Conservation (phyloP, 2,797 vertebrate species). For the Phataginus tetradactyla region DNA sequence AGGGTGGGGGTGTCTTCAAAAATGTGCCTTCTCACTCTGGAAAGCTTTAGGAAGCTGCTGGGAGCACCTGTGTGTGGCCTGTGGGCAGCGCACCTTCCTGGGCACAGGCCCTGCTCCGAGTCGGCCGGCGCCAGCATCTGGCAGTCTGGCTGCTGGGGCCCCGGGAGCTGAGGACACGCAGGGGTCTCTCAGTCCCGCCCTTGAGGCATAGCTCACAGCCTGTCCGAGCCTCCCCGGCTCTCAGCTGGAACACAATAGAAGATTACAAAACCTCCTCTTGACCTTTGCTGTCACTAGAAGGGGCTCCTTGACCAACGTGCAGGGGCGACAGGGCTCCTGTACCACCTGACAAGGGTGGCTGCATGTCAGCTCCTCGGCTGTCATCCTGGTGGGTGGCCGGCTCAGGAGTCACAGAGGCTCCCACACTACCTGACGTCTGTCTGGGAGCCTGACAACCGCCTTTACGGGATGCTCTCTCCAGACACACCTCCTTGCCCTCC, state of each 20-base stretch:
- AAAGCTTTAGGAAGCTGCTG: background rate
- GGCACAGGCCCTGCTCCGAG: accelerated
- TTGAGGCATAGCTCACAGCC: accelerated
- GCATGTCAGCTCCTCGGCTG: accelerated
- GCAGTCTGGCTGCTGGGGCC: accelerated
- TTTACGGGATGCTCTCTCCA: background rate
- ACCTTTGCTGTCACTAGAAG: background rate
- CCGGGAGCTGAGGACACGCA: too few relatives aligned
- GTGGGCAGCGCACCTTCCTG: accelerated
- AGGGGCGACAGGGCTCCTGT: background rate
- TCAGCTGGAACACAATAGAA: background rate
- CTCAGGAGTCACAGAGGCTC: background rate
- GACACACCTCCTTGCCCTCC: background rate
- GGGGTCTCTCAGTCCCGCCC: background rate
- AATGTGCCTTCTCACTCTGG: background rate
- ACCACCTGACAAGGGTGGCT: accelerated
- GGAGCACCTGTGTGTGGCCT: too few relatives aligned
- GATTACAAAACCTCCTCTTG: background rate
- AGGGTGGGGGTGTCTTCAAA: background rate
- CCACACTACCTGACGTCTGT: background rate
- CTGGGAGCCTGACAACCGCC: accelerated
- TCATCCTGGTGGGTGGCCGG: too few relatives aligned
- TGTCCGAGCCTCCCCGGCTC: background rate
- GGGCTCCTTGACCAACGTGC: background rate
- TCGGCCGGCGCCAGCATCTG: background rate